phyloP scores from a whole-genome alignment of 2,888 invertebrate genomes.

The Trichogramma dendrolimi region DNA sequence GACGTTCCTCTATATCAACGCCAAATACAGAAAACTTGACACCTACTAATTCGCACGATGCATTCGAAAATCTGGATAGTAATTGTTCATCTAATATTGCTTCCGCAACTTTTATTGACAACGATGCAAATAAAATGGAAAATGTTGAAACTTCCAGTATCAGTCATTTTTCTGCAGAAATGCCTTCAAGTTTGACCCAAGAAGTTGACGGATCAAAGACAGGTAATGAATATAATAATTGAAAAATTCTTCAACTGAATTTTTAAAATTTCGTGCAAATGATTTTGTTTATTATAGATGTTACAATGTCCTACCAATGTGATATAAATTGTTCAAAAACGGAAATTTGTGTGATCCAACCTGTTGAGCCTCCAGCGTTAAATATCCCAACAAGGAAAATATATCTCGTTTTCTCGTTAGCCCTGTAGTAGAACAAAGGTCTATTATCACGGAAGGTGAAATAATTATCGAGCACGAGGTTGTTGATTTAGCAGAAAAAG shows the following conservation, averaged over 20 bases:
- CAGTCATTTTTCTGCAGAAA: neutral
- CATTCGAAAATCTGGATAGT: conserved; percentile 40
- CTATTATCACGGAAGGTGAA: conserved; percentile 30
- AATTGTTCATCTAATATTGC: conserved; percentile 21
- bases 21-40: conserved; percentile 49
- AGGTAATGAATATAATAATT: neutral
- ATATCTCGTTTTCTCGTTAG: conserved; percentile 74
- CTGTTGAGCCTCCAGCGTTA: conserved; percentile 33
- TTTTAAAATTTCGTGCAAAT: too few relatives aligned
- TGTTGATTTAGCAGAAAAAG: conserved; percentile 8
- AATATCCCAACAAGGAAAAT: conserved; percentile 45
- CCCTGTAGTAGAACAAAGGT: conserved; percentile 65
- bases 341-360: conserved; percentile 17
- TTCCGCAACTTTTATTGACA: conserved; percentile 32
- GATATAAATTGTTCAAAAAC: too few relatives aligned
- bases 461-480: conserved; percentile 24
- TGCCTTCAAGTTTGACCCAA: neutral
- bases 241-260: too few relatives aligned
- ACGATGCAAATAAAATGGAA: conserved; percentile 30
- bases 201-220: conserved; percentile 2
- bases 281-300: too few relatives aligned
- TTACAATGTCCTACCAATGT: too few relatives aligned
- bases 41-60: conserved; percentile 42
- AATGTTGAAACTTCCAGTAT: conserved; percentile 18
- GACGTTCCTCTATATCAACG: conserved; percentile 48